Evolutionary conservation across 2,113 vertebrate genomes (phyloP).

Genomic region (Colossoma macropomum): DNA sequence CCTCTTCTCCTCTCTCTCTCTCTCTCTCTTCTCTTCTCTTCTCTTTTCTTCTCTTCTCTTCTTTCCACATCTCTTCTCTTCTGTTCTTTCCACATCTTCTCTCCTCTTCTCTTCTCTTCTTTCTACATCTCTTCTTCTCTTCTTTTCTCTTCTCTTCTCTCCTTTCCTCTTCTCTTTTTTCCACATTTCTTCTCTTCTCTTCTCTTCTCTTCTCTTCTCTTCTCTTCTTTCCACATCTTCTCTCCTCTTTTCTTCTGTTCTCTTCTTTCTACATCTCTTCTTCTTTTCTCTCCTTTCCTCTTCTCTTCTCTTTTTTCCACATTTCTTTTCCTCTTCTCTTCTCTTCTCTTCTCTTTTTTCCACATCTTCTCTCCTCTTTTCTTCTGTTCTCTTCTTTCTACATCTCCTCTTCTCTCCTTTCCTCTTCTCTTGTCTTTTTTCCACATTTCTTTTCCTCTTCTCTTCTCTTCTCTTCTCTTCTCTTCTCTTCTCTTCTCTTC

Average conservation of each 20-base stretch:
- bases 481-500: neutral
- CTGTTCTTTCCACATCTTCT: neutral
- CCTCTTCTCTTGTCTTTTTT: neutral
- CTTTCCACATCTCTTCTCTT: neutral
- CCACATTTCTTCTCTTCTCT: too few relatives aligned
- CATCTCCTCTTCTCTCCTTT: neutral
- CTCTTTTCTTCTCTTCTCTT: neutral
- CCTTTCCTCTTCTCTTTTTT: too few relatives aligned
- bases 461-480: neutral
- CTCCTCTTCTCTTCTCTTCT: too few relatives aligned
- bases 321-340: neutral
- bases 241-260: neutral
- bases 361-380: neutral
- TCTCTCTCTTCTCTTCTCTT: neutral
- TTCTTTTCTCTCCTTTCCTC: neutral
- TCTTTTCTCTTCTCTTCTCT: too few relatives aligned
- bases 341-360: neutral
- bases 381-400: too few relatives aligned
- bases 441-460: neutral
- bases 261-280: neutral
- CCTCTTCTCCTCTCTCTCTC: constrained; percentile 3
- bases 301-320: neutral
- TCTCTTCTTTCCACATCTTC: too few relatives aligned
- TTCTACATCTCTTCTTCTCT: too few relatives aligned
- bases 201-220: neutral